Conservation (phyloP, 2,113 vertebrate species). For the Hippocampus barbouri region DNA sequence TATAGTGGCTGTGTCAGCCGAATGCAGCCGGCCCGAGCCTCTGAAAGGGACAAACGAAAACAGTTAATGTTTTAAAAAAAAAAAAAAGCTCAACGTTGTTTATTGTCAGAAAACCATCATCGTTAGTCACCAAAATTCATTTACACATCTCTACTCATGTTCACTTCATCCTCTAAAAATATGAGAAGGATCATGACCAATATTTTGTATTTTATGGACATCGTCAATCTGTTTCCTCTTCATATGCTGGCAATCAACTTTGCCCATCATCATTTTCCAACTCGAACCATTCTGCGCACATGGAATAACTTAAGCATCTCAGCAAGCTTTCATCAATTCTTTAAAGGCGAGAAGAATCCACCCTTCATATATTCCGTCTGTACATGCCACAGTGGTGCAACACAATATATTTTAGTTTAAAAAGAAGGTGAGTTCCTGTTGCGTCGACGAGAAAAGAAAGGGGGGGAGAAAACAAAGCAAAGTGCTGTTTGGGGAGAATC, state of each 20-base stretch:
- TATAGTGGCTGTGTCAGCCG: too few species aligned
- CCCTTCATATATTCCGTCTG: not conserved
- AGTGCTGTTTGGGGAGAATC: conserved; percentile 55
- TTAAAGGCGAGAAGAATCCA: conserved; percentile 1
- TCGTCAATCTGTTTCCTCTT: too few species aligned
- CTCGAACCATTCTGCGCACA: not conserved
- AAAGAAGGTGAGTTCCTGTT: conserved; percentile 29
- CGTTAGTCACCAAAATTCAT: too few species aligned
- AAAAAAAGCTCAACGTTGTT: too few species aligned
- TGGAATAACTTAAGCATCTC: conserved; percentile 14
- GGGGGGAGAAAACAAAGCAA: conserved; percentile 25
- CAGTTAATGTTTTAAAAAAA: too few species aligned
- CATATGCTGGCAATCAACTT: not conserved
- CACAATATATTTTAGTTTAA: not conserved
- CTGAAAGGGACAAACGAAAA: too few species aligned
- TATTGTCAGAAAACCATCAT: too few species aligned
- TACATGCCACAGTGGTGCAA: not conserved
- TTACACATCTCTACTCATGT: too few species aligned
- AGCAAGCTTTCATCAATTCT: conserved; percentile 13
- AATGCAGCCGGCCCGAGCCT: too few species aligned
- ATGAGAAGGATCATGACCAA: too few species aligned
- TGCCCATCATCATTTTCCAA: not conserved
- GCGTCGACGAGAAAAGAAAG: conserved; percentile 18
- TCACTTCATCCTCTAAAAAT: too few species aligned
- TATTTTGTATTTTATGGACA: too few species aligned